Base-by-base conservation (phyloP, 2,113 vertebrate species). In the Phrynosoma blainvillii region DNA sequence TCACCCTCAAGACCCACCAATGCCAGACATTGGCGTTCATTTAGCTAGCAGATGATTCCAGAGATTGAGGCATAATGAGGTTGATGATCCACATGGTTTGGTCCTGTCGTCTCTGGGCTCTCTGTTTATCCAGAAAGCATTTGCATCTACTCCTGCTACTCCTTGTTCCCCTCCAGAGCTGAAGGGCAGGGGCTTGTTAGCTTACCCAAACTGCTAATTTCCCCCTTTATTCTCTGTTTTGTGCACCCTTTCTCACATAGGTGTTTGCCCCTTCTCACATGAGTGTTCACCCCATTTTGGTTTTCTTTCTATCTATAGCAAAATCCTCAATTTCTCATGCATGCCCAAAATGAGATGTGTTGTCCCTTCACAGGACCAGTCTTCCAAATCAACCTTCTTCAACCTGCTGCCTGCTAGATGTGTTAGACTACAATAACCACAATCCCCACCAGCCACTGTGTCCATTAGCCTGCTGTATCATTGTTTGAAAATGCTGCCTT, bases 141-240 rank as follows among this genome's bases (percentile, higher is more conserved):
- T 20, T 79, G 42, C 36, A 23, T 12, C 9, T 73, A 56, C 85
- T 80, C 85, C 85, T 56, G 77, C 65, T 23, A 54, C n/a, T 80
- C 85, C 85, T 73, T 87, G 77, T 73, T 71, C 77, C 47, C 77
- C 77, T 80, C 65, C 47, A 59, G 42, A 73, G 65, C 77, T 80
- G 30, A 80, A 23, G n/a, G 77, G 47, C 77, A 71, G 36, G 5
- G 52, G 23, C 66, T 80, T 59, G 42, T 80, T 23, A 74, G 87
- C 62, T 84, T n/a, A 88, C 32, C 8, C 62, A 84, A 70, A 47
- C 23, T 78, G 62, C 71, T 78, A 40, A 11, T 71, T 66, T 11
- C 25, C 23, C 66, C 66, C 66, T 2, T 68, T 68, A 23, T 82
- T 76, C 20, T 62, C 66, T 65, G 32, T 76, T 27, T 62, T 77